These are phyloP conservation scores for Siniperca knerii DNA, from an alignment of 2,113 vertebrate genomes.

Conservation along the genomic window DNA sequence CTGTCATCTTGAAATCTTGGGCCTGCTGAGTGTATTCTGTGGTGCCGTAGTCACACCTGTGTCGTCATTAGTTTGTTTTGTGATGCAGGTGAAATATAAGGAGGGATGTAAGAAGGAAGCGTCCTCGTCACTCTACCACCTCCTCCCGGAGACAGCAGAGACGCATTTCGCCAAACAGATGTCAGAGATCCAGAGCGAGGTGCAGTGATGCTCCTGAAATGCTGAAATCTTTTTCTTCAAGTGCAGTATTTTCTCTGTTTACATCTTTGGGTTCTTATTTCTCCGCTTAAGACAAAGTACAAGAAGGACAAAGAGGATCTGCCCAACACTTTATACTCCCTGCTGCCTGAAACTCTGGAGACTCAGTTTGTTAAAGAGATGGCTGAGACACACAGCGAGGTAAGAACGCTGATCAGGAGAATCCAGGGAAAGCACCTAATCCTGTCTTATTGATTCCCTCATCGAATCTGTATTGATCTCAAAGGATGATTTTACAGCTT, in stretches of 20 bases:
- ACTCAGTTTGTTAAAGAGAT: constrained; percentile 71
- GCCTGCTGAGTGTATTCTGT: neutral
- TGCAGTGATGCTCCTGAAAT: neutral
- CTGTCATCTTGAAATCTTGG: neutral
- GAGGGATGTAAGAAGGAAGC: constrained; percentile 48
- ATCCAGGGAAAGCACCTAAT: too few species aligned
- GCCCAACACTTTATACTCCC: constrained; percentile 43
- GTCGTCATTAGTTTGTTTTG: neutral
- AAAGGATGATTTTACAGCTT: neutral
- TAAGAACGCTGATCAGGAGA: constrained; percentile 11
- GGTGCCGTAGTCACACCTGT: neutral
- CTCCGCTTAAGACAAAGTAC: constrained; percentile 51
- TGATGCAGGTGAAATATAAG: constrained; percentile 74
- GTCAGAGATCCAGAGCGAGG: constrained; percentile 78
- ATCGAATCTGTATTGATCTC: neutral
- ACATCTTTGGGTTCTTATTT: neutral
- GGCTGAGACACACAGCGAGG: constrained; percentile 63
- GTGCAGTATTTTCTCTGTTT: neutral
- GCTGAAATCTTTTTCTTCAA: accelerated
- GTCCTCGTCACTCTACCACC: constrained; percentile 59
- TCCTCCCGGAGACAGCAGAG: constrained; percentile 69
- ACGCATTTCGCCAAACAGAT: constrained; percentile 69
- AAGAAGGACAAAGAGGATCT: constrained; percentile 68
- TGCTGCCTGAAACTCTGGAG: constrained; percentile 71
- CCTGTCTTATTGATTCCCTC: neutral